A percentile compares a stretch with the other conserved stretches of the same genome.
phyloP scores from a whole-genome alignment of 2,113 vertebrate species.

The Pagrus major region DNA sequence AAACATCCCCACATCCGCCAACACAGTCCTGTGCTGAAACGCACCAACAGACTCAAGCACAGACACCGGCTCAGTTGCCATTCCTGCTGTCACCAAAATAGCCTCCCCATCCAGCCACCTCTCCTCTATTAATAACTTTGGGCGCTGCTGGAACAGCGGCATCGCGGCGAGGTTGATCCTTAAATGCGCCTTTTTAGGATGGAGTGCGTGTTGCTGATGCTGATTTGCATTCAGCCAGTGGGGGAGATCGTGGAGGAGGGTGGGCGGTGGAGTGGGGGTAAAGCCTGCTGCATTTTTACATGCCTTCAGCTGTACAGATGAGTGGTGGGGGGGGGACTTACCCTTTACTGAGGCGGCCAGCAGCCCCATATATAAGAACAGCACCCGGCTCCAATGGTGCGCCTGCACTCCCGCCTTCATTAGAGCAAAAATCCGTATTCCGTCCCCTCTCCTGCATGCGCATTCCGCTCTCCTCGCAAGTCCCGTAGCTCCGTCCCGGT shows the following conservation, averaged over 20 bases:
- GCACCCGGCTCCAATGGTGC: constrained; percentile 91
- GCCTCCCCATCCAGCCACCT: constrained; percentile 32
- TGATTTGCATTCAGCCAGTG: constrained; percentile 73
- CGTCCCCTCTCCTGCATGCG: constrained; percentile 85
- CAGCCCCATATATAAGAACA: constrained; percentile 92
- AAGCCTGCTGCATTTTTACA: constrained; percentile 74
- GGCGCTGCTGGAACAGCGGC: constrained; percentile 37
- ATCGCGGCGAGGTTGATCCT: constrained; percentile 43
- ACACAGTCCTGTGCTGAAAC: constrained; percentile 16
- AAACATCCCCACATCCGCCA: constrained; percentile 4
- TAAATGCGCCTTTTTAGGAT: constrained; percentile 65
- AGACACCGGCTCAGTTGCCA: constrained; percentile 21
- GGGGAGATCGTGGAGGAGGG: constrained; percentile 31
- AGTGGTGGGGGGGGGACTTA: constrained; percentile 81
- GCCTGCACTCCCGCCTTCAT: constrained; percentile 86
- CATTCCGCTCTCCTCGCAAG: constrained; percentile 83
- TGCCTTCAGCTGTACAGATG: constrained; percentile 51
- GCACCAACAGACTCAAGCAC: constrained; percentile 24
- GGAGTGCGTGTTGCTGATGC: constrained; percentile 53
- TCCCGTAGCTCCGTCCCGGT: constrained; percentile 82
- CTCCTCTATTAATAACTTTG: constrained; percentile 70
- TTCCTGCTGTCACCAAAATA: constrained; percentile 54
- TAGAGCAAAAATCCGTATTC: constrained; percentile 86
- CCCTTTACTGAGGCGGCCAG: constrained; percentile 89
- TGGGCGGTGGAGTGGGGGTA: constrained; percentile 49